Conservation (phyloP, 2,113 vertebrate species). For the Melanocharis versteri region DNA sequence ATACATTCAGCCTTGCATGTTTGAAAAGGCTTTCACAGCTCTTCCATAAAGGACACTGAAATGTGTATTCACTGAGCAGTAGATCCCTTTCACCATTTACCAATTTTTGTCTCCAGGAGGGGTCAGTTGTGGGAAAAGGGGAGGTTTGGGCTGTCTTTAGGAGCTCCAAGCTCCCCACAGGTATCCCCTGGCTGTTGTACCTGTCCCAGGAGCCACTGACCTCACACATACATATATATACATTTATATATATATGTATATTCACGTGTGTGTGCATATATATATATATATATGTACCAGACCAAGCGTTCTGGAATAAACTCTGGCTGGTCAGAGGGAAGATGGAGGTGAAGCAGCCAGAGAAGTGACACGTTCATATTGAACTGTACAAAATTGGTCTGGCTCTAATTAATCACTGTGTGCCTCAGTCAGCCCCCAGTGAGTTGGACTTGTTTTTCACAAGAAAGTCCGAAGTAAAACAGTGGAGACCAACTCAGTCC, state of each 20-base stretch:
- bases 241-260: background rate
- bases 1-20: background rate
- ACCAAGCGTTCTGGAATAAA: background rate
- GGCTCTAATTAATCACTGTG: background rate
- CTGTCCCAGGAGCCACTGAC: no score
- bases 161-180: accelerated
- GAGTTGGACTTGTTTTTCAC: background rate
- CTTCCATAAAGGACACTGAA: background rate
- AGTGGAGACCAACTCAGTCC: background rate
- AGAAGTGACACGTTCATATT: background rate
- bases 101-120: background rate
- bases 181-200: background rate
- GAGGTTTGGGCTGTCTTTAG: background rate
- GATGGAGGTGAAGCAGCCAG: background rate
- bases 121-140: background rate
- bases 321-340: background rate
- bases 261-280: accelerated
- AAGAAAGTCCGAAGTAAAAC: background rate
- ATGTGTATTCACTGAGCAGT: background rate
- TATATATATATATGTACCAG: background rate
- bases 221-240: background rate
- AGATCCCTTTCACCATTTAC: background rate
- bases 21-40: background rate
- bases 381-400: background rate
- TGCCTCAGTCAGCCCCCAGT: background rate